Evolutionary conservation across 1,140 invertebrate genomes (phyloP).

Genomic region (Drosophila trapezifrons): DNA sequence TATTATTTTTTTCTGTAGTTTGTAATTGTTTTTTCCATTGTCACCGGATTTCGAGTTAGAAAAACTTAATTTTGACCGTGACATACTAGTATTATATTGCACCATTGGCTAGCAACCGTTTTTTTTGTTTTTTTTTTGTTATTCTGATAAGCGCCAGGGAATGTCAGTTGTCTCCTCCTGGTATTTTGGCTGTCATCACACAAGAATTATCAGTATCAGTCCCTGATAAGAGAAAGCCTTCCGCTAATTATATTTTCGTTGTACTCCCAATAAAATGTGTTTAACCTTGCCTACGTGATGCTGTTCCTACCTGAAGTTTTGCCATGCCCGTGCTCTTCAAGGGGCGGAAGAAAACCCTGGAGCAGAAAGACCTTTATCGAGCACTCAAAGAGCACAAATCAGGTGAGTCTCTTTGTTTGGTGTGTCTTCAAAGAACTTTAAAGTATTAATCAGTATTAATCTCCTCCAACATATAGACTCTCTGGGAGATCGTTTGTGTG

Average conservation of each 20-base stretch:
- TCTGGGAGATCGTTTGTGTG: slow-evolving; percentile 63
- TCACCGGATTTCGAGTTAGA: not conserved
- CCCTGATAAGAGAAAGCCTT: slow-evolving; percentile 18
- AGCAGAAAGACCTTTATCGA: slow-evolving; percentile 86
- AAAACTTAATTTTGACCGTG: slow-evolving; percentile 10
- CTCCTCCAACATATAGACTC: slow-evolving; percentile 35
- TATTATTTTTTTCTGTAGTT: not conserved
- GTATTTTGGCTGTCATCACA: slow-evolving; percentile 29
- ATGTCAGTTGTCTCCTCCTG: slow-evolving; percentile 13
- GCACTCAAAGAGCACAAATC: slow-evolving; percentile 86
- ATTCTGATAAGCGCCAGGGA: slow-evolving; percentile 14
- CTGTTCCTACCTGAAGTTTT: slow-evolving; percentile 70
- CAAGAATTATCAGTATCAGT: slow-evolving; percentile 28
- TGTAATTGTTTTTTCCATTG: slow-evolving; percentile 5
- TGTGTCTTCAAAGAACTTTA: not conserved
- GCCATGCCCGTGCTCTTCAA: slow-evolving; percentile 85
- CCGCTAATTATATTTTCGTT: slow-evolving; percentile 44
- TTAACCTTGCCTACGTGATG: slow-evolving; percentile 28
- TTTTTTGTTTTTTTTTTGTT: not conserved
- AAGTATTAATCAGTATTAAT: not conserved
- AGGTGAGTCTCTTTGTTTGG: slow-evolving; percentile 36
- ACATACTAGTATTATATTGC: slow-evolving; percentile 10
- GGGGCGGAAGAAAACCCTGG: slow-evolving; percentile 85
- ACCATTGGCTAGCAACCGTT: slow-evolving; percentile 7
- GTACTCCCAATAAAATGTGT: slow-evolving; percentile 25